Base-by-base conservation (phyloP, 2,888 invertebrate species). In the Dicyrtoma fusca region DNA sequence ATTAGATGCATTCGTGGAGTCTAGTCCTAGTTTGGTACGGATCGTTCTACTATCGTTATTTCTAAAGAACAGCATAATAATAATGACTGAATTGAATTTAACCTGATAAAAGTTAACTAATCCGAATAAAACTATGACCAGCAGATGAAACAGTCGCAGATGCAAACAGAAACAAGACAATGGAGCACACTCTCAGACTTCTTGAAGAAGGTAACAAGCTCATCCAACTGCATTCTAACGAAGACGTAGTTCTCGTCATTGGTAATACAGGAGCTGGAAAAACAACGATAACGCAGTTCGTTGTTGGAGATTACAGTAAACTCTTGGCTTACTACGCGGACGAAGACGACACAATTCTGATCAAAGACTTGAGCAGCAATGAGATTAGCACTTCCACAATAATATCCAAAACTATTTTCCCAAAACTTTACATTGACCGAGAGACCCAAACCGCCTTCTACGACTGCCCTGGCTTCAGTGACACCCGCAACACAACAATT, bases 401-500 rank as follows among this genome's bases (percentile, higher is more conserved):
- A 1, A 62, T 69, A 10, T 72, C 72, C 8, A 47, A 72, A 19
- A 26, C 72, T 6, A 47, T 72, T 19, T 72, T 69, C 17, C 72
- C 72, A 0, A 62, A 72, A 14, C 19, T 68, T 21, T 42, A 76
- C 11, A 5, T 14, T 2, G 11, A 72, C 76, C 44, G 45, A 14
- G 0, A 44, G 19, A 6, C 45, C 63, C 5, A 21, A 19, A 8
- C 3, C 23, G 11, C 57, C 23, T 11, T 25, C 26, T 23, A 17
- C 4, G 77, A 79, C 70, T 76, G 74, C 19, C 76, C 79, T 11
- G 77, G 77, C 8, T 79, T 79, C 44, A 71, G 68, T 47, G 74
- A 76, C 25, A 72, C 75, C n/a, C 63, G 81, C 64, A 73, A 64
- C 8, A 81, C 78, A 3, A 76, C 78, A 26, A 79, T 82, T 44